Evolutionary conservation across 2,797 vertebrate genomes (phyloP), one percentile per base, ranked within the genome.

Genomic region (Furcifer pardalis): DNA sequence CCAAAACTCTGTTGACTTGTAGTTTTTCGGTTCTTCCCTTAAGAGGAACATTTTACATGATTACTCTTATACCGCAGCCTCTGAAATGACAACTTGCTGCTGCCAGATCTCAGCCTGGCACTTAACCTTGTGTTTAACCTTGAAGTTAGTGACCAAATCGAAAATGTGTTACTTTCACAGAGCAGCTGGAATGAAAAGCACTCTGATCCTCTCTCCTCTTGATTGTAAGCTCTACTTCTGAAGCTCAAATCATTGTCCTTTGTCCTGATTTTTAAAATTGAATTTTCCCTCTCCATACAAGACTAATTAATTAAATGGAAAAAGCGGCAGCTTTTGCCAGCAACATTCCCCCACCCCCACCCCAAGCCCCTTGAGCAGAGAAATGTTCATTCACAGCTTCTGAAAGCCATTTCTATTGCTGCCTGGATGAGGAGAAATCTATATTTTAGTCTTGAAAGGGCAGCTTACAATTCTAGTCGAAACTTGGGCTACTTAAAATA

Each of bases 401-500:
- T 83, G 60, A 93, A 90, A 89, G 30, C 21, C 1, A 0, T 75
- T 86, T 84, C 79, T 82, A 81, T 69, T 89, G 93, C 87, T 93
- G 52, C 49, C 23, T 89, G 65, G 3, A 46, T 86, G 12, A 91
- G 52, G 27, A 71, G 82, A 88, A 91, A 69, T 71, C 46, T 85
- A 1, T 88, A 23, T 7, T 3, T 65, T 25, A 84, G 84, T 40
- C 68, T 86, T 49, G 3, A 84, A 90, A 88, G 59, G 59, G 88
- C 21, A 88, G 8, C 3, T 13, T 84, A 78, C 62, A 89, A 84
- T 87, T 49, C 44, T 73, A 85, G 73, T 88, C 1, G 0, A 83
- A 79, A 84, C 27, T 49, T 84, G 52, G 46, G 2, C 32, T 71
- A 21, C 74, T 89, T 90, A 89, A 94, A 91, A 87, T 79, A 87